phyloP scores from a whole-genome alignment of 2,113 vertebrate genomes.

The Anoura caudifer region DNA sequence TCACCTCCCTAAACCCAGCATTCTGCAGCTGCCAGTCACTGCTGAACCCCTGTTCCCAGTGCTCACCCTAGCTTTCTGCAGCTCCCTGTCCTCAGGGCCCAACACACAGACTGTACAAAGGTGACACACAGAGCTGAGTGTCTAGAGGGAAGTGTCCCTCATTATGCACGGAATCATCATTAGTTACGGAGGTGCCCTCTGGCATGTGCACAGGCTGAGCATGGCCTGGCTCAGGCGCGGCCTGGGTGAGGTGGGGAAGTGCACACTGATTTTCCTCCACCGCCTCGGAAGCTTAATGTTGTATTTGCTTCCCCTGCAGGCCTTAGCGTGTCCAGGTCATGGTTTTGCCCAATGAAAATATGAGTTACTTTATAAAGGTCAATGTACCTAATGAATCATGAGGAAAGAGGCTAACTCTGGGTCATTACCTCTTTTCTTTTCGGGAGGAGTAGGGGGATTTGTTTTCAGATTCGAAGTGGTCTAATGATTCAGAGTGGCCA shows the following conservation, averaged over 20 bases:
- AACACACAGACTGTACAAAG: neutral
- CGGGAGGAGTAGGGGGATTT: neutral
- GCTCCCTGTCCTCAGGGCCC: neutral
- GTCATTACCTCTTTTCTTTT: neutral
- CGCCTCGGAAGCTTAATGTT: neutral
- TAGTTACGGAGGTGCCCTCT: neutral
- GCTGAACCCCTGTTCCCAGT: neutral
- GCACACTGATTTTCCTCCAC: neutral
- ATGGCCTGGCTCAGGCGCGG: neutral
- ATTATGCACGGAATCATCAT: neutral
- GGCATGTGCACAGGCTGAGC: neutral
- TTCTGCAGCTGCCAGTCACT: constrained; percentile 20
- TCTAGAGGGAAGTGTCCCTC: neutral
- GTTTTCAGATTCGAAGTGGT: neutral
- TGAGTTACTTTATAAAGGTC: neutral
- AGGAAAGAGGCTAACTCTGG: neutral
- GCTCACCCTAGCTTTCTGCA: neutral
- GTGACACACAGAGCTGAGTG: neutral
- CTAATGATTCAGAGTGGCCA: neutral
- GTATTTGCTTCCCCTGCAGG: neutral
- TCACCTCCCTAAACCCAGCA: neutral
- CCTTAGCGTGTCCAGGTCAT: neutral
- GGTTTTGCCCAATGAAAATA: neutral
- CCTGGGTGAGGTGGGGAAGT: neutral
- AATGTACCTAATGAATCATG: neutral